A percentile compares a stretch with the other conserved stretches of the same genome.
Conservation (phyloP, 2,113 vertebrate genomes). For the Indicator indicator region DNA sequence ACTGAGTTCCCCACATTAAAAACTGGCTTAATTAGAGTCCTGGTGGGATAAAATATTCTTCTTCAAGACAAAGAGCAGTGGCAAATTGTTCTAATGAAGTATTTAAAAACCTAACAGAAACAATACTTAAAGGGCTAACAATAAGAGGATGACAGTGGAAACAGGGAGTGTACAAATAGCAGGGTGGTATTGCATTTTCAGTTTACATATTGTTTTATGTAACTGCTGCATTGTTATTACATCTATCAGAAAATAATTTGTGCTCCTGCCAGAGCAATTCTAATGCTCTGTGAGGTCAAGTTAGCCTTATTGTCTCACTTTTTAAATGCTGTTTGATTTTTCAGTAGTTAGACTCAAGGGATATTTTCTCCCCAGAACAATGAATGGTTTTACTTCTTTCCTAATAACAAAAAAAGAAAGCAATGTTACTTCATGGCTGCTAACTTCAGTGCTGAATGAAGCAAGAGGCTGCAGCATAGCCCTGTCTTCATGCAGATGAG, state of each 20-base stretch:
- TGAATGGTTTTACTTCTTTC: conserved; percentile 8
- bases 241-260: conserved; percentile 10
- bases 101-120: not conserved
- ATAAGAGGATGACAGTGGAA: conserved; percentile 16
- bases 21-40: not conserved
- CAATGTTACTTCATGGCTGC: not conserved
- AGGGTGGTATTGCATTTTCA: conserved; percentile 28
- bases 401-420: not conserved
- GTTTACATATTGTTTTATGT: conserved; percentile 45
- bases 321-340: conserved; percentile 51
- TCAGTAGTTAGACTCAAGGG: conserved; percentile 30
- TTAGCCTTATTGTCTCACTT: conserved; percentile 17
- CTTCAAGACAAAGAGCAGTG: not conserved
- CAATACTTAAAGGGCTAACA: conserved; percentile 7
- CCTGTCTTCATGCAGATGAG: not conserved
- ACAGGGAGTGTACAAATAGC: not conserved
- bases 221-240: conserved; percentile 38
- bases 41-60: not conserved
- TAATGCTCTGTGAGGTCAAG: not conserved
- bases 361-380: not conserved
- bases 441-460: not conserved
- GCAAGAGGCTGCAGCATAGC: not conserved
- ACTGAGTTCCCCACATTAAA: not conserved
- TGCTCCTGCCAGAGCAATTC: not conserved
- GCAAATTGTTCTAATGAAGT: not conserved